Base-by-base conservation (phyloP, 2,797 vertebrate species). In the Erithacus rubecula region DNA sequence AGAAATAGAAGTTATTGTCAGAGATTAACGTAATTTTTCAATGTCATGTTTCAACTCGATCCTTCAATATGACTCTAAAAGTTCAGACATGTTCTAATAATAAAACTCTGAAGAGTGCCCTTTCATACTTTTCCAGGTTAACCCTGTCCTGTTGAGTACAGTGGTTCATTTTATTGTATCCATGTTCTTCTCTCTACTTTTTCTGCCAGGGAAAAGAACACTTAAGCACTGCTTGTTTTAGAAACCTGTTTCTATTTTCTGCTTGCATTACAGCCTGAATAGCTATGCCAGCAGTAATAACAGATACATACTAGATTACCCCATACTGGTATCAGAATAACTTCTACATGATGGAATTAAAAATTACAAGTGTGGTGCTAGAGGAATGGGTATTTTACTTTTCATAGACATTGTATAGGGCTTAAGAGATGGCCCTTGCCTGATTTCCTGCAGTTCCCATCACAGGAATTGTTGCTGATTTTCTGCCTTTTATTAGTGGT, bases 161-260 rank as follows among this genome's bases (percentile, higher is more conserved):
- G 11, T 44, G 20, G 8, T 64, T 89, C 16, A 17, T 88, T 93
- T 86, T 81, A 30, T 36, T 46, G 5, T 6, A 3, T 49, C 13
- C 32, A 1, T 60, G 12, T 64, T 90, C 15, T 23, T 83, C 9
- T 70, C 49, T 39, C 4, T 39, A 30, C 10, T 58, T 91, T 55
- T 85, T 58, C 58, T 83, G 55, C 47, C 55, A 27, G 56, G 82
- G 72, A 75, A 89, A 51, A 62, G 82, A 91, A 63, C 79, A 60
- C 52, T 91, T 83, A 89, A 91, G 67, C 58, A 60, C 29, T 60
- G 59, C 83, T 94, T 76, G 36, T 55, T 96, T 90, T 95, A 86
- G 90, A 88, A 88, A 60, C 55, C 69, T 49, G 59, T 68, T 94
- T 90, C 85, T 90, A 32, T 94, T 96, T 94, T 95, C 59, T 91